Evolutionary conservation across 2,888 invertebrate species (phyloP).

Genomic region (Lycaena phlaeas): DNA sequence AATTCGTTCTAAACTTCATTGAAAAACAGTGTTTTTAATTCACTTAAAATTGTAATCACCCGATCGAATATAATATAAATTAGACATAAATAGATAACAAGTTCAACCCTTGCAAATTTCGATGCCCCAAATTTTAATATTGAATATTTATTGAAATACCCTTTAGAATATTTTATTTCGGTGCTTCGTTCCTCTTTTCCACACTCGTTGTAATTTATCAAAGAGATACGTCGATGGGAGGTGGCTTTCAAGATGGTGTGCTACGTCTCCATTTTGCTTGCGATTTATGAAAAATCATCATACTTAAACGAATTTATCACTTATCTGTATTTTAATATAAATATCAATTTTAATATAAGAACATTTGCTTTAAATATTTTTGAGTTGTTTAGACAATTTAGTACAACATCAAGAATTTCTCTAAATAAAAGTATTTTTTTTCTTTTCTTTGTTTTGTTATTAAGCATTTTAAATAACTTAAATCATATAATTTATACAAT

Average conservation of each 20-base stretch:
- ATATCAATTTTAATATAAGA: neutral
- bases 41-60: too few relatives aligned
- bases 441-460: too few relatives aligned
- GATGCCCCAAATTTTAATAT: too few relatives aligned
- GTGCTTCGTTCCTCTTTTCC: conserved; percentile 33
- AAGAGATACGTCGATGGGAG: conserved; percentile 41
- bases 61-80: too few relatives aligned
- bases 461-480: too few relatives aligned
- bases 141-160: neutral
- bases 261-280: conserved; percentile 26
- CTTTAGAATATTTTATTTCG: neutral
- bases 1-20: too few relatives aligned
- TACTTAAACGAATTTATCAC: conserved; percentile 46
- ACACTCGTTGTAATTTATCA: conserved; percentile 57
- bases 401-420: too few relatives aligned
- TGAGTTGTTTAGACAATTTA: too few relatives aligned
- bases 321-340: neutral
- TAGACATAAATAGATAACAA: neutral
- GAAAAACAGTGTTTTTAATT: too few relatives aligned
- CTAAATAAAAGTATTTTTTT: too few relatives aligned
- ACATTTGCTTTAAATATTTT: too few relatives aligned
- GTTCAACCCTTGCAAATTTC: neutral
- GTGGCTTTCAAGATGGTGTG: conserved; percentile 45
- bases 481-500: too few relatives aligned
- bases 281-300: conserved; percentile 50